Conservation (phyloP, 2,888 invertebrate genomes). For the Lasiommata megera region DNA sequence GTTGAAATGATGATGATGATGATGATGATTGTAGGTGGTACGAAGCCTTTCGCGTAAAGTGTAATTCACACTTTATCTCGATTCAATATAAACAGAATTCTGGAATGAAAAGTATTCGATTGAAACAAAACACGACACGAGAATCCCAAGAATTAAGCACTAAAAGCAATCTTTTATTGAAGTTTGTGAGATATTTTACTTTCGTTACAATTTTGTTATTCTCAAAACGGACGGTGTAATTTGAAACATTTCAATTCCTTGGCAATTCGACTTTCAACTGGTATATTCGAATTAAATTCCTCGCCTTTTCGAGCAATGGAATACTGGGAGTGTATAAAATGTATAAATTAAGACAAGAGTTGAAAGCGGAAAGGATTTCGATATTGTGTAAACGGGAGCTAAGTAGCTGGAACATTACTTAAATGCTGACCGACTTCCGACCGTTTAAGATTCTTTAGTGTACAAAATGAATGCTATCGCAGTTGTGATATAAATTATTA, state of each 20-base stretch:
- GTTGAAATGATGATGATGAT: too few species aligned
- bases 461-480: too few species aligned
- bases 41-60: too few species aligned
- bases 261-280: constrained; percentile 35
- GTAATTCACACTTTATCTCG: too few species aligned
- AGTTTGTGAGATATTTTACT: constrained; percentile 13
- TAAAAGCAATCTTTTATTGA: constrained; percentile 12
- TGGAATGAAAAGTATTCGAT: not conserved
- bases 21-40: too few species aligned
- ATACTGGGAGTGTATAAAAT: constrained; percentile 31
- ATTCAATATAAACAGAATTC: too few species aligned
- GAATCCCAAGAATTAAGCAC: not conserved
- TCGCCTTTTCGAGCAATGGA: constrained; percentile 31
- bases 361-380: constrained; percentile 23
- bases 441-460: not conserved
- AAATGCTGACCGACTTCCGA: not conserved
- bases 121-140: not conserved
- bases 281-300: constrained; percentile 39
- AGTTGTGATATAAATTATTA: too few species aligned
- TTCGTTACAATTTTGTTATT: constrained; percentile 27
- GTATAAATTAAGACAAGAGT: constrained; percentile 23
- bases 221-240: constrained; percentile 31
- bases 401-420: constrained; percentile 5
- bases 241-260: constrained; percentile 37
- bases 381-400: constrained; percentile 15